Conservation (phyloP, 2,113 vertebrate species). For the Hyperoodon ampullatus region DNA sequence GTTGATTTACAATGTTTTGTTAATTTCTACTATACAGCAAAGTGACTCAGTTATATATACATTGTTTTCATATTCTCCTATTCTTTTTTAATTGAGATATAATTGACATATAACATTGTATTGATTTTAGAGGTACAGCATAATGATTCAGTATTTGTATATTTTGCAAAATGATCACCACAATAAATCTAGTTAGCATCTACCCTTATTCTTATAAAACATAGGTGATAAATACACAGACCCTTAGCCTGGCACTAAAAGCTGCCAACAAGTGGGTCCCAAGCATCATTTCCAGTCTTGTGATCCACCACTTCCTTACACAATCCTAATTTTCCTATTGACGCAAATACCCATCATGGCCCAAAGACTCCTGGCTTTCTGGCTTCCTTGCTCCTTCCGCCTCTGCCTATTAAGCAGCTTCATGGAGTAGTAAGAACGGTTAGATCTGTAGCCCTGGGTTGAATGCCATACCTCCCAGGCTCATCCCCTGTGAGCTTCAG, state of each 20-base stretch:
- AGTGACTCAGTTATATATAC: background rate
- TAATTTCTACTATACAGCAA: background rate
- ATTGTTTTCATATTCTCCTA: background rate
- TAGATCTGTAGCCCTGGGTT: background rate
- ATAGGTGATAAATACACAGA: background rate
- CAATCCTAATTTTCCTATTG: constrained; percentile 23
- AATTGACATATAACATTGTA: background rate
- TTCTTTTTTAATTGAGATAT: constrained; percentile 14
- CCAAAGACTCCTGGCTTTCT: background rate
- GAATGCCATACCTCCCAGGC: background rate
- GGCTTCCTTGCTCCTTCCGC: background rate
- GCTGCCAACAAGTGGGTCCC: background rate
- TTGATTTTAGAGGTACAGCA: background rate
- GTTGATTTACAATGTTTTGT: background rate
- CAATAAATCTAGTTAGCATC: background rate
- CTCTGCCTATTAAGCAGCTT: constrained; percentile 20
- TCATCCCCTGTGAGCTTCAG: background rate
- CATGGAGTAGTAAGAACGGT: background rate
- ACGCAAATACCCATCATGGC: background rate
- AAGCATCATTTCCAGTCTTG: background rate
- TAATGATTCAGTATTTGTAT: background rate
- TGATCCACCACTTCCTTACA: background rate
- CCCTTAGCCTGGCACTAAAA: background rate
- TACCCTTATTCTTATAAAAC: background rate
- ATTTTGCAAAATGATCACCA: background rate